A percentile compares a stretch with the other conserved stretches of the same genome.
Evolutionary conservation across 2,888 invertebrate genomes (phyloP).

Genomic region (Nysson spinosus): DNA sequence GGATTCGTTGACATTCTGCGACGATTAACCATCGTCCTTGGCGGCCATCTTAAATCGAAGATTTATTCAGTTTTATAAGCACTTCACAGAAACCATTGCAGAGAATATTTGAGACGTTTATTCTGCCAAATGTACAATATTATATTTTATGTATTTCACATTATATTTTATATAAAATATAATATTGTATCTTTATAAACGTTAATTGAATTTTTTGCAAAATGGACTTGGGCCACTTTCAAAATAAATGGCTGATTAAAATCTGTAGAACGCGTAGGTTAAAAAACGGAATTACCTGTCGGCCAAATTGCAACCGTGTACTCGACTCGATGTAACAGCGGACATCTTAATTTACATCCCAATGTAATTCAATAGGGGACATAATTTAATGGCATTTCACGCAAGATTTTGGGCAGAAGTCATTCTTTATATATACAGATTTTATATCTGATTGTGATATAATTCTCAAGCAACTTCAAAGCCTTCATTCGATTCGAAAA

Average conservation of each 20-base stretch:
- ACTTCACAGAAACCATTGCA: no score
- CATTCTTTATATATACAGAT: conserved; percentile 6
- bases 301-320: conserved; percentile 8
- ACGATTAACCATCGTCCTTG: conserved; percentile 8
- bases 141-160: no score
- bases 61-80: neutral
- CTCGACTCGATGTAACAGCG: neutral
- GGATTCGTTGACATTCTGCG: conserved; percentile 21
- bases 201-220: no score
- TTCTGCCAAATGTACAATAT: no score
- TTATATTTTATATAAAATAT: no score
- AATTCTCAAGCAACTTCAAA: conserved; percentile 27
- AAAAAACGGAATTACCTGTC: conserved; percentile 30
- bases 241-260: no score
- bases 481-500: neutral
- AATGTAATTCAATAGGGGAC: neutral
- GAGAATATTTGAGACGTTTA: no score
- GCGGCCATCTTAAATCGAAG: conserved; percentile 13
- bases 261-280: conserved; percentile 16
- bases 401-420: conserved; percentile 3
- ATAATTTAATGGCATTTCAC: conserved; percentile 10
- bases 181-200: no score
- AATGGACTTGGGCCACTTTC: no score
- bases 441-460: conserved; percentile 2
- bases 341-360: conserved; percentile 15